Conservation (phyloP, 2,113 vertebrate species). For the Callaeas wilsoni region DNA sequence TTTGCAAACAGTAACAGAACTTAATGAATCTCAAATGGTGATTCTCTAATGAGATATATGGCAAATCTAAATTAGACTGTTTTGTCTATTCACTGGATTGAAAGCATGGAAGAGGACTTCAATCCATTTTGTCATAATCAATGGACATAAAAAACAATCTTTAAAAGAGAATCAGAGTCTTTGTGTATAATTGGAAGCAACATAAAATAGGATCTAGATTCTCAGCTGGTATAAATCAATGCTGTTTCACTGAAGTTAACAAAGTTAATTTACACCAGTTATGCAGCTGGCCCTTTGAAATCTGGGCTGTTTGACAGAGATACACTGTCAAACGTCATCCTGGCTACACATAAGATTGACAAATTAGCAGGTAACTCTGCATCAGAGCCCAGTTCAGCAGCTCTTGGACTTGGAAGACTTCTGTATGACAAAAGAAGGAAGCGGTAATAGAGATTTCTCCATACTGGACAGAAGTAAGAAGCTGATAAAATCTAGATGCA, state of each 20-base stretch:
- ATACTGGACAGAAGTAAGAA: background rate
- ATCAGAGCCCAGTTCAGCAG: background rate
- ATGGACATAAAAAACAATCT: background rate
- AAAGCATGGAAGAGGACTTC: background rate
- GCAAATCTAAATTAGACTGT: background rate
- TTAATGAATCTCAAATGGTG: slow-evolving; percentile 35
- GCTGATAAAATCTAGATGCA: background rate
- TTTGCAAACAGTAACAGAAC: slow-evolving; percentile 36
- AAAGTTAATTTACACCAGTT: background rate
- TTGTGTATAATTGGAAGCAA: background rate
- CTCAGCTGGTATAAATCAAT: background rate
- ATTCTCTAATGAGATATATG: slow-evolving; percentile 15
- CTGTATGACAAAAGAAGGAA: background rate
- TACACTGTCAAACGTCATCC: background rate
- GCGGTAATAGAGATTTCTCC: background rate
- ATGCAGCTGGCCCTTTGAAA: background rate
- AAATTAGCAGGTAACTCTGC: background rate
- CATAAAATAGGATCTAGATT: background rate
- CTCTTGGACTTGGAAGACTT: background rate
- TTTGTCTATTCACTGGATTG: background rate
- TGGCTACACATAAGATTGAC: background rate
- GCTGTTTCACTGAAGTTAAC: background rate
- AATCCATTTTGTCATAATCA: background rate
- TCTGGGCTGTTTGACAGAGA: background rate
- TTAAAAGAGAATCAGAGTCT: background rate